These are phyloP conservation scores for Camptogramma bilineatum DNA, from an alignment of 2,888 invertebrate species.

Conservation along the genomic window DNA sequence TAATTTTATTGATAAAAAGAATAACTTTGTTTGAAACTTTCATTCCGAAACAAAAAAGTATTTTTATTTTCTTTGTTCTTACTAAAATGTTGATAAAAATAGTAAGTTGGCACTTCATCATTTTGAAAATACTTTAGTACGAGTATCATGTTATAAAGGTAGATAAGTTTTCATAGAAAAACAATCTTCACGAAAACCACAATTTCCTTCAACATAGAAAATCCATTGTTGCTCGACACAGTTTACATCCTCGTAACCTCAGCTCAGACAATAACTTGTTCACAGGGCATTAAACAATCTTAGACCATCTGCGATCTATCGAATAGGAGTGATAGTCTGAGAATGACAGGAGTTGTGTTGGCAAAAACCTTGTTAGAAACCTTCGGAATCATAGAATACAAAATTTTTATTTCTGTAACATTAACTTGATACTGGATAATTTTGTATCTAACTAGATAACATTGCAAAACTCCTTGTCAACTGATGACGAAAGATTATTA, in stretches of 20 bases:
- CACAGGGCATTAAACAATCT: constrained; percentile 43
- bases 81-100: too few relatives aligned
- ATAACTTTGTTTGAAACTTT: too few relatives aligned
- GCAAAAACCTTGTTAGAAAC: constrained; percentile 1
- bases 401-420: too few relatives aligned
- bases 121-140: neutral
- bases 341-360: constrained; percentile 32
- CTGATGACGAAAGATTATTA: too few relatives aligned
- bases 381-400: neutral
- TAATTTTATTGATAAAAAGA: too few relatives aligned
- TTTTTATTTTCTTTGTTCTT: too few relatives aligned
- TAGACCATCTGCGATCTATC: constrained; percentile 42
- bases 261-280: constrained; percentile 33
- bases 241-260: constrained; percentile 37
- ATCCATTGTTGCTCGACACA: constrained; percentile 37
- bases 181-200: constrained; percentile 2
- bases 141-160: neutral
- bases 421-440: too few relatives aligned
- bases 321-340: constrained; percentile 38
- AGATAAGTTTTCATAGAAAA: neutral
- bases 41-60: too few relatives aligned
- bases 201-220: constrained; percentile 30
- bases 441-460: neutral
- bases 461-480: neutral
- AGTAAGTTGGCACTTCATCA: too few relatives aligned